Conservation (phyloP, 2,888 invertebrate species). For the Tricholauxania praeusta region DNA sequence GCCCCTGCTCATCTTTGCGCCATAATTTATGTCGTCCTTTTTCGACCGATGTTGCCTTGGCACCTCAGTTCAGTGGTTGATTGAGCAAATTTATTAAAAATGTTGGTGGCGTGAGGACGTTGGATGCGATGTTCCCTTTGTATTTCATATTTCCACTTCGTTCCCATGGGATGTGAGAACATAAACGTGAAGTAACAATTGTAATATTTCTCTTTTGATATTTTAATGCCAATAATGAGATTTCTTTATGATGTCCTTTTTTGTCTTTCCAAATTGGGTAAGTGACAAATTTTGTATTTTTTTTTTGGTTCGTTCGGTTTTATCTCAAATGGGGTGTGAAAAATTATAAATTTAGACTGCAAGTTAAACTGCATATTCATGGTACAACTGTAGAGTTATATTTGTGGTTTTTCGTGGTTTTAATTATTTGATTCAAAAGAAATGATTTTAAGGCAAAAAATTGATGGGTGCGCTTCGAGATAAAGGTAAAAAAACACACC, state of each 20-base stretch:
- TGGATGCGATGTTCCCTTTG: conserved; percentile 4
- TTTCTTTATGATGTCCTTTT: conserved; percentile 50
- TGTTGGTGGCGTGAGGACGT: conserved; percentile 41
- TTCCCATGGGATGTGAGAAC: conserved; percentile 42
- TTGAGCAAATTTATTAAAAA: conserved; percentile 65
- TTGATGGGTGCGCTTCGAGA: too few species aligned
- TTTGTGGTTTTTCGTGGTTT: too few species aligned
- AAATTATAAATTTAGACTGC: background rate
- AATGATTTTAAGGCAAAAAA: too few species aligned
- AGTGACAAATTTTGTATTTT: conserved; percentile 24
- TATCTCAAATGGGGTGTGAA: conserved; percentile 14
- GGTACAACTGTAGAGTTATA: too few species aligned
- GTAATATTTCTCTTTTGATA: conserved; percentile 59
- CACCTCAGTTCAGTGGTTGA: conserved; percentile 55
- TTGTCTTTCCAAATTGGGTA: background rate
- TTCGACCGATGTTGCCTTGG: conserved; percentile 38
- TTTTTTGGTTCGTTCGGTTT: conserved; percentile 2
- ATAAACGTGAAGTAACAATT: conserved; percentile 42
- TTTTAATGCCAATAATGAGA: conserved; percentile 65
- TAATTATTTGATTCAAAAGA: too few species aligned
- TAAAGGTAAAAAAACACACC: too few species aligned
- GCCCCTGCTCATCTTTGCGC: conserved; percentile 43
- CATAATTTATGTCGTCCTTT: conserved; percentile 64
- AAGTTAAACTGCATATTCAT: too few species aligned
- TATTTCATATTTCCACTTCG: conserved; percentile 31